phyloP scores from a whole-genome alignment of 2,888 invertebrate species.

The Ryuthela nishihirai region DNA sequence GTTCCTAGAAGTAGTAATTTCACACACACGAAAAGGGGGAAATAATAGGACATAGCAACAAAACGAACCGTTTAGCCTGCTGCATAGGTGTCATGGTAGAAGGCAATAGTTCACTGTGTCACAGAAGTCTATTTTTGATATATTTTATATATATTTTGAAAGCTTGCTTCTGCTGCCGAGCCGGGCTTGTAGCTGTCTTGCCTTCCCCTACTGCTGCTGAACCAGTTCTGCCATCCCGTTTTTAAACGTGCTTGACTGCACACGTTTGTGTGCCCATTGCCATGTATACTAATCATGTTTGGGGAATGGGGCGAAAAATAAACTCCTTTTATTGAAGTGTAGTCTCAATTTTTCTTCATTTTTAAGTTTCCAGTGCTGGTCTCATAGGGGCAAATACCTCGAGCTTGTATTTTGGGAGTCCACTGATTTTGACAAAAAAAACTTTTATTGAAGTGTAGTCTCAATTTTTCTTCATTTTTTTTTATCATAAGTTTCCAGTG shows the following conservation, averaged over 20 bases:
- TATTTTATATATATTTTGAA: constrained; percentile 7
- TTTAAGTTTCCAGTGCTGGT: too few species aligned
- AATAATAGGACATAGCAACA: not conserved
- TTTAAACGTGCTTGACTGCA: constrained; percentile 7
- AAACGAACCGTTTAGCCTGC: too few species aligned
- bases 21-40: not conserved
- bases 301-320: constrained; percentile 18
- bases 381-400: too few species aligned
- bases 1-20: constrained; percentile 10
- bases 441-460: too few species aligned
- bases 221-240: constrained; percentile 8
- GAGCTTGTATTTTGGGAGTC: too few species aligned
- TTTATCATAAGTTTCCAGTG: too few species aligned
- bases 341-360: too few species aligned
- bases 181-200: constrained; percentile 6
- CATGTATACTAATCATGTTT: constrained; percentile 11
- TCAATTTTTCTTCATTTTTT: too few species aligned
- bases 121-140: constrained; percentile 15
- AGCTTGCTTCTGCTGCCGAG: constrained; percentile 1
- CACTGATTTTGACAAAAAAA: too few species aligned
- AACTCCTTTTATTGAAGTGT: constrained; percentile 24
- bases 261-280: constrained; percentile 14
- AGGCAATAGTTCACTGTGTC: too few species aligned
- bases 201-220: constrained; percentile 19
- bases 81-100: too few species aligned